Evolutionary conservation across 2,888 invertebrate species (phyloP), one percentile per base, ranked within the genome.

Genomic region (Brenthis hecate): DNA sequence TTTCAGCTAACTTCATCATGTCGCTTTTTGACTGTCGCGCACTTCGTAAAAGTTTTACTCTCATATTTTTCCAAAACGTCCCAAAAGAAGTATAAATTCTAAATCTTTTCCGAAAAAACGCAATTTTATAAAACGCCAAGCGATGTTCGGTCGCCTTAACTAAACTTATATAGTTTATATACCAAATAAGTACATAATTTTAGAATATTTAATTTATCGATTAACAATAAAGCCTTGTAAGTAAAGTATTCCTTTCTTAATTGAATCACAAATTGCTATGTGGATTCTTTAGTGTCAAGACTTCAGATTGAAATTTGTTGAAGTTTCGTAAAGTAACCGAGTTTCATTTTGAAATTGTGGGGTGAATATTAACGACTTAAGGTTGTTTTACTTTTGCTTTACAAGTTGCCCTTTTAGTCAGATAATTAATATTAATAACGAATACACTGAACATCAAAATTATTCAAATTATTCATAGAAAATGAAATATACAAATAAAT

Each of bases 301-400:
- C 50, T 60, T 60, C 56, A 43, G 50, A 62, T 65, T 70, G 78
- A 79, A 81, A 82, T 79, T 84, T 81, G 81, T 82, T 81, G 78
- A 84, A 85, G 83, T 84, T 84, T 79, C 74, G 77, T 81, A 86
- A 88, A 86, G 88, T 86, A 88, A 88, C 88, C 86, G 84, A 86
- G 84, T 81, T 82, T 79, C 78, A 77, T 81, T 77, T 78, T 75
- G 76, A 77, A 76, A 77, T 74, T 77, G 72, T 73, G 78, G 78
- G 76, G 77, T 76, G 87, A 87, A 88, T 88, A 85, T 86, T 87
- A 87, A 89, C 86, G 85, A 83, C 79, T 78, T 79, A 51, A 68
- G 72, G 65, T 73, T 72, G 68, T 70, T 72, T 68, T 56, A 68
- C 65, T 71, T 73, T 63, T 64, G 62, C 68, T 61, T 68, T 57